Evolutionary conservation across 2,888 invertebrate genomes (phyloP).

Genomic region (Drosophila paranaensis): DNA sequence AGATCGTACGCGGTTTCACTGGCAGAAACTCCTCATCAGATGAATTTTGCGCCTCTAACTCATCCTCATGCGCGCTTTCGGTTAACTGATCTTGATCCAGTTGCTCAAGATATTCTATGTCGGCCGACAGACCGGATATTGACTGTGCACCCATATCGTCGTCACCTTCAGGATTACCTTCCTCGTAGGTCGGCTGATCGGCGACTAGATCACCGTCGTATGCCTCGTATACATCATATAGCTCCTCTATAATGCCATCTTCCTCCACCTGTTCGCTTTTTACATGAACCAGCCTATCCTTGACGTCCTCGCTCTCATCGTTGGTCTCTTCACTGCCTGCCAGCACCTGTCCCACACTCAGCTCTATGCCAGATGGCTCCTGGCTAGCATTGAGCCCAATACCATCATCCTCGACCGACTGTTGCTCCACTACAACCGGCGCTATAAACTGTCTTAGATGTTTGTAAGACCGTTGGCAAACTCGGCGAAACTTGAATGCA

Average conservation of each 20-base stretch:
- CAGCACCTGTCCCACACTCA: slow-evolving; percentile 36
- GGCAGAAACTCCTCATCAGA: slow-evolving; percentile 76
- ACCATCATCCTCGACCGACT: slow-evolving; percentile 34
- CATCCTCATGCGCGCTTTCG: slow-evolving; percentile 73
- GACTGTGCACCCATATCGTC: slow-evolving; percentile 61
- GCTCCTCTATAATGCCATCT: slow-evolving; percentile 75
- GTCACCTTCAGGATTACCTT: slow-evolving; percentile 63
- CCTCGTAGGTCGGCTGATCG: slow-evolving; percentile 54
- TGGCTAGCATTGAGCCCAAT: slow-evolving; percentile 18
- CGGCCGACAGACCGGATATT: slow-evolving; percentile 66
- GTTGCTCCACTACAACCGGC: slow-evolving; percentile 76
- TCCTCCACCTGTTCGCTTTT: slow-evolving; percentile 77
- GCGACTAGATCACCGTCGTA: slow-evolving; percentile 73
- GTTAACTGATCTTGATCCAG: slow-evolving; percentile 71
- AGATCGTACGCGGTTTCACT: slow-evolving; percentile 29
- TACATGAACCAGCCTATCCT: slow-evolving; percentile 54
- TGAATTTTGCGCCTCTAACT: slow-evolving; percentile 48
- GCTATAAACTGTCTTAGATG: slow-evolving; percentile 82
- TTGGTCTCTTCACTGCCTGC: slow-evolving; percentile 17
- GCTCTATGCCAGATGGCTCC: slow-evolving; percentile 22
- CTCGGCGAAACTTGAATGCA: slow-evolving; percentile 76
- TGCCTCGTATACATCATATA: slow-evolving; percentile 78
- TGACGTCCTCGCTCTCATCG: slow-evolving; percentile 41
- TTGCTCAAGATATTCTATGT: slow-evolving; percentile 78
- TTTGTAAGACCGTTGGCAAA: slow-evolving; percentile 80